phyloP scores from a whole-genome alignment of 2,113 vertebrate genomes.

The Tapirus terrestris region DNA sequence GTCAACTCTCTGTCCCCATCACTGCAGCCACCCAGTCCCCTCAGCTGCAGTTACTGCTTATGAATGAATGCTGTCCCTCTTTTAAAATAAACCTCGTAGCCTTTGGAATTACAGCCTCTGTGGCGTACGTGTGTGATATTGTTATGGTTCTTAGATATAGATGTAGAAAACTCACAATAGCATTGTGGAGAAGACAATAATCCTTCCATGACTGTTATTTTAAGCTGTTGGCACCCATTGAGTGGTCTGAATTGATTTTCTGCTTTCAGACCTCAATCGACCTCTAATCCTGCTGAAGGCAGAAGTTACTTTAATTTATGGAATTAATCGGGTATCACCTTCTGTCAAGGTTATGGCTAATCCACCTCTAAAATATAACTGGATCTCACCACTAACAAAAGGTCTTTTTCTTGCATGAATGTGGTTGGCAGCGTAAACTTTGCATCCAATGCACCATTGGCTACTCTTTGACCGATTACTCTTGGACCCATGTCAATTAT shows the following conservation, averaged over 20 bases:
- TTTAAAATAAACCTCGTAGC: background rate
- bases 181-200: background rate
- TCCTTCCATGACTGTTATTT: background rate
- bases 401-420: background rate
- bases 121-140: background rate
- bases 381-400: background rate
- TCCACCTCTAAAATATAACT: background rate
- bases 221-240: background rate
- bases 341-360: background rate
- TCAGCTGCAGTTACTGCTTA: background rate
- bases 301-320: background rate
- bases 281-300: background rate
- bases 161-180: background rate
- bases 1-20: background rate
- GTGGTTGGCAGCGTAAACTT: background rate
- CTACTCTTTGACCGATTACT: background rate
- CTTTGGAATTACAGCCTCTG: background rate
- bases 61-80: background rate
- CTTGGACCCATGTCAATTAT: background rate
- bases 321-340: background rate
- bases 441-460: background rate
- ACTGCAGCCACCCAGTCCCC: background rate
- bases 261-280: background rate
- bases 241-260: conserved; percentile 31
- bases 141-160: background rate